Evolutionary conservation across 2,113 vertebrate genomes (phyloP).

Genomic region (Puntigrus tetrazona): DNA sequence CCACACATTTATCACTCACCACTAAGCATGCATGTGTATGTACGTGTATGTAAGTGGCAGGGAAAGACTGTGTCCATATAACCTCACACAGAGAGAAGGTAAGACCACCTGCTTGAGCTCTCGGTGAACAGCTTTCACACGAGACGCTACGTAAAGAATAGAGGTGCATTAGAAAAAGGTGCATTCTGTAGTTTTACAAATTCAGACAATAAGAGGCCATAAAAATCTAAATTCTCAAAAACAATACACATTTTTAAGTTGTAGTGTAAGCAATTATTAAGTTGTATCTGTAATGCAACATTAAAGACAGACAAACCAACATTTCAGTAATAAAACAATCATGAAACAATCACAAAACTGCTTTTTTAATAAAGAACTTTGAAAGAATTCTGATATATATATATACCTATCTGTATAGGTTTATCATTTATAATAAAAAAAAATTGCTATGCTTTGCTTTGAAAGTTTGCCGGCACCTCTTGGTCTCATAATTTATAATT

Average conservation of each 20-base stretch:
- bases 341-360: neutral
- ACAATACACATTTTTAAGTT: too few relatives aligned
- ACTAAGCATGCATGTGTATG: slow-evolving; percentile 19
- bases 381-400: too few relatives aligned
- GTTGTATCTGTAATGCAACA: too few relatives aligned
- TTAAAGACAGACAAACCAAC: neutral
- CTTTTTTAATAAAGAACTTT: neutral
- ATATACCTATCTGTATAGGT: neutral
- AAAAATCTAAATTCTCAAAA: too few relatives aligned
- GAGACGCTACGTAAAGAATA: neutral
- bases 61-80: neutral
- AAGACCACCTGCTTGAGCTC: neutral
- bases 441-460: too few relatives aligned
- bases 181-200: neutral
- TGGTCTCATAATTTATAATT: neutral
- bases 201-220: too few relatives aligned
- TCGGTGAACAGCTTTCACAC: slow-evolving; percentile 3
- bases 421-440: too few relatives aligned
- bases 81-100: neutral
- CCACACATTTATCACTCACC: slow-evolving; percentile 32
- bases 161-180: neutral
- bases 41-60: neutral
- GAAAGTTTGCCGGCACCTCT: too few relatives aligned
- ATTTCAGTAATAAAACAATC: too few relatives aligned
- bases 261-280: too few relatives aligned